Evolutionary conservation across 2,113 vertebrate genomes (phyloP), one percentile per base, ranked within the genome.

Genomic region (Pelvicachromis taeniatus): DNA sequence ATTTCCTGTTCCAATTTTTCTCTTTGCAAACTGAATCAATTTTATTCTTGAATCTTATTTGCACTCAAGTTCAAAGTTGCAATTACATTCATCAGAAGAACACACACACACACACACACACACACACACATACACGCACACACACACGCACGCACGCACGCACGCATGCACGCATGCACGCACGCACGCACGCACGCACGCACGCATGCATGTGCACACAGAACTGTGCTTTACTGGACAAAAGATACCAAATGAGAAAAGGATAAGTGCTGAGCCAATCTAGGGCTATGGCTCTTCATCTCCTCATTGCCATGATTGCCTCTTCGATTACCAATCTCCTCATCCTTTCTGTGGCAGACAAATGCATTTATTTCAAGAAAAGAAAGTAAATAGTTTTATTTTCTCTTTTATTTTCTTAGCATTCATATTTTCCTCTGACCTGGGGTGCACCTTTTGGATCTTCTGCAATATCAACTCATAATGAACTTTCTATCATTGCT

Each of bases 281-380:
- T 81, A 59, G 29, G 23, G 4, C n/a, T 83, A 56, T 73, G 26
- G 4, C 79, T 77, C n/a, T 78, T 89, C 86, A 89, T 91, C 79
- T 92, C 33, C 61, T 89, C 55, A 19, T 83, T 80, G 55, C 73
- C 29, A 85, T 89, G 88, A 94, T 92, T 93, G 92, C 82, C 26
- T 92, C 78, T 91, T 92, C 90, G 84, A 77, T 86, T 16, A 65
- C 83, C 56, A 77, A 48, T 38, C 78, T 84, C 35, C 50, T 54
- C 81, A 84, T 82, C 55, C 48, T 83, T 55, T 81, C 40, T 79
- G 58, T 31, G n/a, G 40, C 45, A 80, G 21, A 68, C 35, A 84
- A 88, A 78, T 90, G 21, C 59, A 89, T 90, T 92, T 38, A 77
- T 55, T 90, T 81, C 59, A 73, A 85, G 73, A 90, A 88, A 84